Base-by-base conservation (phyloP, 2,797 vertebrate genomes). In the Australoheros facetus region DNA sequence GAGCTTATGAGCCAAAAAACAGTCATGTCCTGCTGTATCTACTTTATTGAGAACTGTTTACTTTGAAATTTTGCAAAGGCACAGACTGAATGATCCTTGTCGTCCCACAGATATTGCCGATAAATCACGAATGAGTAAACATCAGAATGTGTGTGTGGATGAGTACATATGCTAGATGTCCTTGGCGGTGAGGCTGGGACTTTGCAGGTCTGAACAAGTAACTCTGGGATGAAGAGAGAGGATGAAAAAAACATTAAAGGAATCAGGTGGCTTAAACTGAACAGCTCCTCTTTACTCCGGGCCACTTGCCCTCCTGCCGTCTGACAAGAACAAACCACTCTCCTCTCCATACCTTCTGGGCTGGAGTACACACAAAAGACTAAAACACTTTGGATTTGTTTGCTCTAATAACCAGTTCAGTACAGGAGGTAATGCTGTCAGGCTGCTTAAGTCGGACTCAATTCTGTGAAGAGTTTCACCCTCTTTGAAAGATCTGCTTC, bases 171-270 rank as follows among this genome's bases (percentile, higher is more conserved):
- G 72, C 70, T 75, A 56, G 23, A 78, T 88, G 83, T 85, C 88
- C 87, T 87, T 91, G 88, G 39, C 66, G 59, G 17, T 19, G 75
- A 89, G 74, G 79, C 58, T 53, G 75, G 69, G 76, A 88, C 74
- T 60, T 57, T 82, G 80, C 84, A 87, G 88, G 86, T 84, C 87
- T 73, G 74, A 88, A 91, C 89, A 91, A 82, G 85, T 64, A 85
- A 82, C 72, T 89, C 89, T 57, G 74, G 86, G 80, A 84, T 80
- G 77, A 83, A 48, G n/a, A 56, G 34, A 78, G 59, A 64, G 81
- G 57, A 79, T 70, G 56, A 64, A 82, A 83, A 82, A 87, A 77
- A 83, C 75, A 80, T 85, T 79, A 80, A 78, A 83, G 80, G 87
- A 88, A 84, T 90, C 75, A 88, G 74, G 10, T 19, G 5, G 62